Evolutionary conservation across 2,797 vertebrate species (phyloP).

Genomic region (Semaprochilodus insignis): DNA sequence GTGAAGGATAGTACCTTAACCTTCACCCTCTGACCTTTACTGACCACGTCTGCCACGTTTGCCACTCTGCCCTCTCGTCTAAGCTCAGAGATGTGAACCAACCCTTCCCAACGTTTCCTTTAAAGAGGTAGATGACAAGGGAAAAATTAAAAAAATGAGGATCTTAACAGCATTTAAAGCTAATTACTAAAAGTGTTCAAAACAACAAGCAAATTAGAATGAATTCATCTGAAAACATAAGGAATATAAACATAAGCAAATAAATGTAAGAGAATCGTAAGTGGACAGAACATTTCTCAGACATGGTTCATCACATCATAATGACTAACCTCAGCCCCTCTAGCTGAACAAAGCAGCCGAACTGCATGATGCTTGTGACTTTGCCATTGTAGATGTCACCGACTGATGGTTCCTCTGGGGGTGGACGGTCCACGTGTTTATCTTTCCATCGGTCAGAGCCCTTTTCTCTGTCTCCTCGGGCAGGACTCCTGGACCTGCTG

Average conservation of each 20-base stretch:
- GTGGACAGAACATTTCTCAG: not conserved
- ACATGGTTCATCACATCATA: not conserved
- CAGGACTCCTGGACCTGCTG: slow-evolving; percentile 84
- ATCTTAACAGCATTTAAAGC: not conserved
- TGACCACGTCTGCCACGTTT: slow-evolving; percentile 97
- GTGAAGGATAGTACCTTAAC: slow-evolving; percentile 98
- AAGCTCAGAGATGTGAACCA: slow-evolving; percentile 98
- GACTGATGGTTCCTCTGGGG: slow-evolving; percentile 92
- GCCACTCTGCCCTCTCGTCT: slow-evolving; percentile 94
- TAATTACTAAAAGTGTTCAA: too few species aligned
- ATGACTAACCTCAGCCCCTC: slow-evolving; percentile 90
- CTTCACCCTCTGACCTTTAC: slow-evolving; percentile 97
- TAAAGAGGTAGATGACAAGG: not conserved
- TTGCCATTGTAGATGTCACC: slow-evolving; percentile 98
- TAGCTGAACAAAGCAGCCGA: slow-evolving; percentile 97
- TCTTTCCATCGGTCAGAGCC: slow-evolving; percentile 89
- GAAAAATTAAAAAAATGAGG: not conserved
- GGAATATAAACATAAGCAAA: not conserved
- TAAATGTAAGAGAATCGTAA: not conserved
- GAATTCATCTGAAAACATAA: too few species aligned
- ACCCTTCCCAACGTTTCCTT: slow-evolving; percentile 97
- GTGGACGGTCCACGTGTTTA: slow-evolving; percentile 93
- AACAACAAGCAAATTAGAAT: not conserved
- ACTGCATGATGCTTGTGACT: slow-evolving; percentile 98
- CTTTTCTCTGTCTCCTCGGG: slow-evolving; percentile 74